Evolutionary conservation across 1,140 invertebrate genomes (phyloP).

Genomic region (Polypedilum vanderplanki): DNA sequence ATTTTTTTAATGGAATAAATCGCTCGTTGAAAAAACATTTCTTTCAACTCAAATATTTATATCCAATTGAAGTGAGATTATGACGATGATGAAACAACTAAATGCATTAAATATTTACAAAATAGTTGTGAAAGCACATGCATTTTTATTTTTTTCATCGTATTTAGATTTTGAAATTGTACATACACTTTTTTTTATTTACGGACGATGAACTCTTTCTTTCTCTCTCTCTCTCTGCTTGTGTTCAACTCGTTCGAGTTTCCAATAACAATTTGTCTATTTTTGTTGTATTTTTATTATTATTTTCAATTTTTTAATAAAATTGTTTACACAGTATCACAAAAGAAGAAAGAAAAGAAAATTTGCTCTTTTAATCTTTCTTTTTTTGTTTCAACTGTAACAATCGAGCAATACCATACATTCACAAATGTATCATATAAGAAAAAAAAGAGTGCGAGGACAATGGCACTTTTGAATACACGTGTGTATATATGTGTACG

Average conservation of each 20-base stretch:
- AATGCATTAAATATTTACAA: slow-evolving; percentile 14
- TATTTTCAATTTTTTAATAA: not conserved
- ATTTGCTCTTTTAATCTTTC: not conserved
- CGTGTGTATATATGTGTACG: too few species aligned
- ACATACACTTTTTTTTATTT: not conserved
- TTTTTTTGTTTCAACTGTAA: too few species aligned
- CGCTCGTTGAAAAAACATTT: too few species aligned
- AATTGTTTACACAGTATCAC: not conserved
- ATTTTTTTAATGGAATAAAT: too few species aligned
- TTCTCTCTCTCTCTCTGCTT: not conserved
- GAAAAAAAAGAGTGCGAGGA: too few species aligned
- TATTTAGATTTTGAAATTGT: not conserved
- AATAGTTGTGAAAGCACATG: slow-evolving; percentile 9
- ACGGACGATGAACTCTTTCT: not conserved
- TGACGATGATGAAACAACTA: not conserved
- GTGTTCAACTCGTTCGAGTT: not conserved
- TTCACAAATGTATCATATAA: too few species aligned
- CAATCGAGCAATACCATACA: too few species aligned
- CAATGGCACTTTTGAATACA: too few species aligned
- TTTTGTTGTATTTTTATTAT: not conserved
- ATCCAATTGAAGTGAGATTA: too few species aligned
- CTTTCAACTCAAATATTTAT: too few species aligned
- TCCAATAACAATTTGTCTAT: slow-evolving; percentile 19
- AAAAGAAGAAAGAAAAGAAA: not conserved
- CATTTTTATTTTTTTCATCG: not conserved